These are phyloP conservation scores for Tetramorium simillimum DNA, from an alignment of 1,140 invertebrate genomes.

Conservation along the genomic window DNA sequence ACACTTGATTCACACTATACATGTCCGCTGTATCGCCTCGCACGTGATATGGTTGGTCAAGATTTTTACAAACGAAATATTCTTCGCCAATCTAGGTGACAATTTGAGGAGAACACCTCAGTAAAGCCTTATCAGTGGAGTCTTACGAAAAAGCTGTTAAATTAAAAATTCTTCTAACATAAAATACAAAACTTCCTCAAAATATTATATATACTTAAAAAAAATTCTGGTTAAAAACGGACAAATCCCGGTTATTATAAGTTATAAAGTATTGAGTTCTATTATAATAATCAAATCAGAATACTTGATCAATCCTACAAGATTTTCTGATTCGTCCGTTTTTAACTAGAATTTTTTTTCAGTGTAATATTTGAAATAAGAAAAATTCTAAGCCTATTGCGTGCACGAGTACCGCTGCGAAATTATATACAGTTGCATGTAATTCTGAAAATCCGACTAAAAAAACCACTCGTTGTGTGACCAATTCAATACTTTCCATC, in stretches of 20 bases:
- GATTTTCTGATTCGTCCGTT: no score
- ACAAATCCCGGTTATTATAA: no score
- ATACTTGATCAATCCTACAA: no score
- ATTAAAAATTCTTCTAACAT: neutral
- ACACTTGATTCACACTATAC: conserved; percentile 29
- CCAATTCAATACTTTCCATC: conserved; percentile 16
- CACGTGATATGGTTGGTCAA: conserved; percentile 24
- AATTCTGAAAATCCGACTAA: conserved; percentile 7
- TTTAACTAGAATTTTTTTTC: no score
- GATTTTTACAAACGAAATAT: neutral
- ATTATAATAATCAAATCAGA: no score
- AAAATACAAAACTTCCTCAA: neutral
- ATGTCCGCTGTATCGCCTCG: neutral
- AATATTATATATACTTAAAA: no score
- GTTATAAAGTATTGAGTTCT: no score
- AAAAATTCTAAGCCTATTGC: neutral
- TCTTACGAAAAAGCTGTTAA: no score
- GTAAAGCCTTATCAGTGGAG: neutral
- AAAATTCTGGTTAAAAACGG: no score
- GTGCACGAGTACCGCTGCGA: neutral
- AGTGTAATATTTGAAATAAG: no score
- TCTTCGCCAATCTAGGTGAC: no score
- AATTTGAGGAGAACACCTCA: neutral
- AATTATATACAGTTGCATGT: neutral
- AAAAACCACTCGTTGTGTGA: neutral